Base-by-base conservation (phyloP, 2,113 vertebrate genomes). In the Alligator sinensis region DNA sequence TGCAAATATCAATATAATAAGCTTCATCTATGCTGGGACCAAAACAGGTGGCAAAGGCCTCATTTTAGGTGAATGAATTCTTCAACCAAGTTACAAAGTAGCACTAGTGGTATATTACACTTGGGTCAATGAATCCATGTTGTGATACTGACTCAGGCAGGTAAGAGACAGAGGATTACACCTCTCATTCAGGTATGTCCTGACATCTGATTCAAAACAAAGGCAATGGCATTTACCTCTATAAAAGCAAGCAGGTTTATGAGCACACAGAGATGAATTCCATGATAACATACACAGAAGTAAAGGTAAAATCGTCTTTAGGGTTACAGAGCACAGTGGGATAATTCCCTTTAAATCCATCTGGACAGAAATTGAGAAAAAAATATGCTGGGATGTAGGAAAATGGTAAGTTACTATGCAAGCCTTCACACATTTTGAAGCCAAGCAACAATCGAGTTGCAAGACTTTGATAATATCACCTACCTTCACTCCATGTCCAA, bases 401-500 rank as follows among this genome's bases (percentile, higher is more conserved):
- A 95, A 95, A 89, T 90, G 95, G 93, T 90, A 89, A 89, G 77
- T 90, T 86, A 92, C 21, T 55, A 91, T 68, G 27, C 89, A 92
- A 88, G 96, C 10, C 88, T 92, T 82, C 59, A 89, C 68, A 66
- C 92, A 86, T 94, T 94, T 82, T 95, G 96, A 95, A 97, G 96
- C 95, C 86, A 93, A 30, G 96, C 92, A 96, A 91, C 95, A 95
- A 96, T 11, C 93, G 93, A 95, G 93, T 92, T 91, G 80, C 84
- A 93, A 64, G 95, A 92, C 87, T 97, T 92, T 92, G 96, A 96
- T 28, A 95, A 80, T 83, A 89, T 87, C 89, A 97, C 98, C 93
- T 98, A 99, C 99, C 99, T 99, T 99, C 92, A 99, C 99, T 90
- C 99, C 99, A 95, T 99, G 99, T 92, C 99, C 99, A 98, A 99